Evolutionary conservation across 1,140 invertebrate genomes (phyloP).

Genomic region (Trachelipus rathkii): DNA sequence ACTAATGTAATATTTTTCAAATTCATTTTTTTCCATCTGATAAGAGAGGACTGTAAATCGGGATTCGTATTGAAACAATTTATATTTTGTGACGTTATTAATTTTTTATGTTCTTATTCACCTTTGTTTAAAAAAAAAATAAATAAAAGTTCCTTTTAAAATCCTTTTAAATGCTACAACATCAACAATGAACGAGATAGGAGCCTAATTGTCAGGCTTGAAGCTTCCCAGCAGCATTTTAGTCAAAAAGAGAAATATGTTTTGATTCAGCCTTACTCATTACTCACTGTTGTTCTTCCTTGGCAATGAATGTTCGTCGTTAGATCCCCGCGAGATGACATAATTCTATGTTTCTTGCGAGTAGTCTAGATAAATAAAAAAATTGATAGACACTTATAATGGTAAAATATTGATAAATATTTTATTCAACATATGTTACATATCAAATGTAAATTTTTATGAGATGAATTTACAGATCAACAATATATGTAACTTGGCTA

Average conservation of each 20-base stretch:
- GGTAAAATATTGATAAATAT: too few species aligned
- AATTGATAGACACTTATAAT: too few species aligned
- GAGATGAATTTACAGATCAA: too few species aligned
- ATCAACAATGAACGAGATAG: slow-evolving; percentile 10
- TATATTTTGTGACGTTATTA: slow-evolving; percentile 7
- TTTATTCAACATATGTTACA: too few species aligned
- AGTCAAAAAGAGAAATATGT: slow-evolving; percentile 7
- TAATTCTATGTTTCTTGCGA: not conserved
- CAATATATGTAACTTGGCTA: not conserved
- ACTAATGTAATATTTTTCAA: not conserved
- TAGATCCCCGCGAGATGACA: not conserved
- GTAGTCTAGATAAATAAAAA: not conserved
- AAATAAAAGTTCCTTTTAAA: not conserved
- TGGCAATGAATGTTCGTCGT: slow-evolving; percentile 5
- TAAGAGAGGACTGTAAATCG: not conserved
- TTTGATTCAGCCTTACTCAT: slow-evolving; percentile 10
- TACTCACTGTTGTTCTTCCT: slow-evolving; percentile 2
- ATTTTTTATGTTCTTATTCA: not conserved
- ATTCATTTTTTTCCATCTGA: slow-evolving; percentile 1
- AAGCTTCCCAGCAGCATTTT: slow-evolving; percentile 6
- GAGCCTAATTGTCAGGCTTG: slow-evolving; percentile 3
- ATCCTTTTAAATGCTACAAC: slow-evolving; percentile 5
- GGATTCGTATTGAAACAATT: slow-evolving; percentile 2
- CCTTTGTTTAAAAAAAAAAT: not conserved
- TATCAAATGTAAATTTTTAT: too few species aligned